These are phyloP conservation scores for Drosophila kanapiae DNA, from an alignment of 1,140 invertebrate genomes.

Conservation along the genomic window DNA sequence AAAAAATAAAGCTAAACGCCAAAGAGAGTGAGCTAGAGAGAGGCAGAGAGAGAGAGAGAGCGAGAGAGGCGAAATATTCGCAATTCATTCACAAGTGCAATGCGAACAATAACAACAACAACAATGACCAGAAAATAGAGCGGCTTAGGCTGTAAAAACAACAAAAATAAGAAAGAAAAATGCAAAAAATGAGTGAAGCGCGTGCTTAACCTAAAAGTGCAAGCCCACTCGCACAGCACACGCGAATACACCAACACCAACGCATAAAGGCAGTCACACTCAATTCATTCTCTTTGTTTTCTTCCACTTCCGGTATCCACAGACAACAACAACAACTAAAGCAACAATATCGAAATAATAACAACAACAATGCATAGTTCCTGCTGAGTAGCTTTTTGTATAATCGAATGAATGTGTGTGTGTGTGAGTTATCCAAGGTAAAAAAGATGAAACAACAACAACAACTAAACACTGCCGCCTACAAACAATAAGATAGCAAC, in stretches of 20 bases:
- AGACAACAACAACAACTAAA: slow-evolving; percentile 56
- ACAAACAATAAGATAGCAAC: slow-evolving; percentile 58
- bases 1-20: not conserved
- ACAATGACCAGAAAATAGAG: slow-evolving; percentile 38
- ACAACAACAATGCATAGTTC: slow-evolving; percentile 78
- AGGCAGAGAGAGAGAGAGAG: slow-evolving; percentile 12
- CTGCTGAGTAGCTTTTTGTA: slow-evolving; percentile 77
- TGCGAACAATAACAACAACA: slow-evolving; percentile 36
- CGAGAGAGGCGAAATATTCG: slow-evolving; percentile 39
- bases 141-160: slow-evolving; percentile 54
- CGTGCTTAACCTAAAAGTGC: slow-evolving; percentile 80
- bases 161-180: slow-evolving; percentile 20
- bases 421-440: slow-evolving; percentile 25
- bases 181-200: slow-evolving; percentile 69
- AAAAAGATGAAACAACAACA: slow-evolving; percentile 34
- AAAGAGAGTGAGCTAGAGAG: slow-evolving; percentile 10
- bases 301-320: slow-evolving; percentile 61
- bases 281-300: slow-evolving; percentile 72
- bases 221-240: slow-evolving; percentile 48
- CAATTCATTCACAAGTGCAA: slow-evolving; percentile 78
- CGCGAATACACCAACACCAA: slow-evolving; percentile 26
- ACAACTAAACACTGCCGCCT: slow-evolving; percentile 68
- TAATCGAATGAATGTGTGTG: slow-evolving; percentile 33
- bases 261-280: slow-evolving; percentile 37
- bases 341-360: slow-evolving; percentile 47